Base-by-base conservation (phyloP, 92 coral and sea anemone genomes). In the Montipora capitata region DNA sequence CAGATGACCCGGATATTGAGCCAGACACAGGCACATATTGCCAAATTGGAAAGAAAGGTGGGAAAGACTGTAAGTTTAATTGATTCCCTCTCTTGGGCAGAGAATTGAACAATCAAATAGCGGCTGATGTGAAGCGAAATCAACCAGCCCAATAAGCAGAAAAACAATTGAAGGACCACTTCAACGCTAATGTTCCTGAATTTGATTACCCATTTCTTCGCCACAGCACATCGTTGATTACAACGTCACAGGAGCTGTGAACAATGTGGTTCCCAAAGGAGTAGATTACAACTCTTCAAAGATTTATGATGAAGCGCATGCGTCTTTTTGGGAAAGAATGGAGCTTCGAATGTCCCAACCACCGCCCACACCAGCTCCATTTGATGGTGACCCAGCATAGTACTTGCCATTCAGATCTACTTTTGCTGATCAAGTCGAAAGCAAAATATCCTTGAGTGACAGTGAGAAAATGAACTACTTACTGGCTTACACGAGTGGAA, bases 311-410 rank as follows among this genome's bases (percentile, higher is more conserved):
- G 63, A 57, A 75, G 75, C 89, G 18, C 89, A n/a, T 11, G 74
- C 89, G 14, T 56, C 89, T 44, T 74, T 87, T 14, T 87, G 86
- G 91, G 91, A 87, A 35, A 79, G 79, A 78, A 87, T 87, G 91
- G 91, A 87, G 65, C 64, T 87, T n/a, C 35, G 91, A 79, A 87
- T 69, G 91, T 70, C 86, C n/a, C 86, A 79, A 52, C 86, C 91
- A 11, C 80, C 91, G 40, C 91, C 85, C 41, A 64, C 43, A 59
- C 86, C 91, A 1, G 43, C 66, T 13, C 81, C 91, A 17, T 87
- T 78, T 78, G 85, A 87, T 27, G 35, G 35, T 69, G 84, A 86
- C 35, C 49, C 69, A 12, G 38, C 84, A 11, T 43, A 63, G 44
- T 87, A 73, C 68, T 65, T 87, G 12, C 78, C 13, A 38, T 79